These are phyloP conservation scores for Chelonia mydas DNA, from an alignment of 2,797 vertebrate genomes.

Conservation along the genomic window DNA sequence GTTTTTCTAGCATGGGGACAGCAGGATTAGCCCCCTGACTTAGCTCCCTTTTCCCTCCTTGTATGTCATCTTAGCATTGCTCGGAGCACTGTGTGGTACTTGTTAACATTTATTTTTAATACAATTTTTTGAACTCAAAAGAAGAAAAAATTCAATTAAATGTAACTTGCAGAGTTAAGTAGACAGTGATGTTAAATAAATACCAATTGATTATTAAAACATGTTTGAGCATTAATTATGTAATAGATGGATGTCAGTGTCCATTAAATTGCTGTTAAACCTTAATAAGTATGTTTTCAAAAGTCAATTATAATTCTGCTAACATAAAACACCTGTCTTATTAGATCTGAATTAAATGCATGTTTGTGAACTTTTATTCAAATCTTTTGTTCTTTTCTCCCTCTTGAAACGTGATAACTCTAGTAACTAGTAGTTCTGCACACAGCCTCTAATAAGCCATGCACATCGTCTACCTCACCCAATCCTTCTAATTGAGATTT, in stretches of 20 bases:
- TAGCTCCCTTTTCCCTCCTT: not conserved
- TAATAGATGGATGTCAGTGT: constrained; percentile 17
- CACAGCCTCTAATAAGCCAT: not conserved
- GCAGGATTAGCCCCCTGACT: not conserved
- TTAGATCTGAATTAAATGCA: constrained; percentile 58
- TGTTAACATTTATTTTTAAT: not conserved
- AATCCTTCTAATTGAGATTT: constrained; percentile 42
- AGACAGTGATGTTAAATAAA: not conserved
- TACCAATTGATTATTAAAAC: not conserved
- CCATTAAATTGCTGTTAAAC: constrained; percentile 18
- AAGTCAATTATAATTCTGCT: constrained; percentile 36
- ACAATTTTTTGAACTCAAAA: not conserved
- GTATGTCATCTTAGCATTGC: not conserved
- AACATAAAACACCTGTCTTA: constrained; percentile 1
- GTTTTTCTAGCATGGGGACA: not conserved
- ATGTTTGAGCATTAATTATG: not conserved
- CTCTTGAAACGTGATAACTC: not conserved
- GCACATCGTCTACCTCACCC: not conserved
- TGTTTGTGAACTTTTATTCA: constrained; percentile 33
- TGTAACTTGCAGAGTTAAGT: not conserved
- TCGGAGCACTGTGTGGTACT: not conserved
- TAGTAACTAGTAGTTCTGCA: not conserved
- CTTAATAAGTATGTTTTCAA: not conserved
- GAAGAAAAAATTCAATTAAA: not conserved
- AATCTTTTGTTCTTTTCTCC: constrained; percentile 1